These are phyloP conservation scores for Steatocranus sp. DNA, from an alignment of 2,797 vertebrate genomes.

Conservation along the genomic window DNA sequence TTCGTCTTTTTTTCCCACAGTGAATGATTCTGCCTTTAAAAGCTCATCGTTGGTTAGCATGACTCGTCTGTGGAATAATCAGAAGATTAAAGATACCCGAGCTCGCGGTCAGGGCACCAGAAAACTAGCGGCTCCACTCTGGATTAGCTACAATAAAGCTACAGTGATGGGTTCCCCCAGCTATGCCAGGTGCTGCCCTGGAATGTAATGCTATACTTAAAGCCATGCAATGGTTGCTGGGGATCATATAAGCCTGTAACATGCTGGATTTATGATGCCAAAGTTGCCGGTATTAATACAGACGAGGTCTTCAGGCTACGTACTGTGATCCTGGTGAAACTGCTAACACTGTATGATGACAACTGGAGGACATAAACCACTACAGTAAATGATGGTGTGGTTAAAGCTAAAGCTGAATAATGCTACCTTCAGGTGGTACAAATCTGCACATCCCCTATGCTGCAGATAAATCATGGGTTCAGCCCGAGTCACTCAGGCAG, in stretches of 20 bases:
- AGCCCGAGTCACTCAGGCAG: neutral
- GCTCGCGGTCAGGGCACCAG: slow-evolving; percentile 19
- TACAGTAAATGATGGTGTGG: slow-evolving; percentile 35
- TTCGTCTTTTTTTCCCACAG: neutral
- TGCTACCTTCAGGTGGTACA: slow-evolving; percentile 38
- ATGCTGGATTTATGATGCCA: slow-evolving; percentile 61
- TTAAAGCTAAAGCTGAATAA: slow-evolving; percentile 43
- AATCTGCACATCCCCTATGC: neutral
- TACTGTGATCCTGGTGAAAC: slow-evolving; percentile 44
- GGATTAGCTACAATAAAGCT: slow-evolving; percentile 44
- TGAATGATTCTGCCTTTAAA: slow-evolving; percentile 27
- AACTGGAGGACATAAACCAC: slow-evolving; percentile 39
- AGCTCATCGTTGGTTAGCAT: slow-evolving; percentile 54
- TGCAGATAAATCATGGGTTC: slow-evolving; percentile 23
- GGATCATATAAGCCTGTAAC: slow-evolving; percentile 62
- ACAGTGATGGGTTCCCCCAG: neutral
- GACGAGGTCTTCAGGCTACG: slow-evolving; percentile 33
- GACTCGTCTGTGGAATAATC: slow-evolving; percentile 58
- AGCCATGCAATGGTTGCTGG: slow-evolving; percentile 35
- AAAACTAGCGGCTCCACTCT: slow-evolving; percentile 12
- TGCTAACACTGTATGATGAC: slow-evolving; percentile 44
- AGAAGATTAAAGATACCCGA: slow-evolving; percentile 55
- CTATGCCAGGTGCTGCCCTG: slow-evolving; percentile 30
- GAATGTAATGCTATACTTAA: slow-evolving; percentile 39
- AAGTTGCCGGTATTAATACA: slow-evolving; percentile 46